Evolutionary conservation across 2,888 invertebrate genomes (phyloP).

Genomic region (Bombylius major): DNA sequence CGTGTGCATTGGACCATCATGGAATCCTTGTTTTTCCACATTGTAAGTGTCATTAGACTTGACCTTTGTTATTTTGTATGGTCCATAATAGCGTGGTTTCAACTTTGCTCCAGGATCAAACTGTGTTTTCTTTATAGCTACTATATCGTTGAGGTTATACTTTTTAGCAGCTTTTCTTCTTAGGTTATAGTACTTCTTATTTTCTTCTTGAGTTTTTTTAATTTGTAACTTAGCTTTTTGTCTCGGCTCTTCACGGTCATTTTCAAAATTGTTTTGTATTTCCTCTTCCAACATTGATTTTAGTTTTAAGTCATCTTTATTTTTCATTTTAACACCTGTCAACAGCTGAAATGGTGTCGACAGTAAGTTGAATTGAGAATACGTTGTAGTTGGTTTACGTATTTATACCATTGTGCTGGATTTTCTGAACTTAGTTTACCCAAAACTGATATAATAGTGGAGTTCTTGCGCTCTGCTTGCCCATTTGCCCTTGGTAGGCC

Average conservation of each 20-base stretch:
- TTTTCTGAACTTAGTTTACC: slow-evolving; percentile 24
- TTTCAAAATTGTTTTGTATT: background rate
- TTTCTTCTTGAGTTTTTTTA: background rate
- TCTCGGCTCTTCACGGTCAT: background rate
- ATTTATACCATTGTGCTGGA: slow-evolving; percentile 21
- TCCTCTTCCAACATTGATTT: background rate
- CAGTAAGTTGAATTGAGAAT: slow-evolving; percentile 15
- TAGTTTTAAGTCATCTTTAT: background rate
- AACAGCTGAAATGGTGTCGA: slow-evolving; percentile 9
- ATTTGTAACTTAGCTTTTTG: background rate
- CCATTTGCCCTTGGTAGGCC: slow-evolving; percentile 27
- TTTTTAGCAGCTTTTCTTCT: background rate
- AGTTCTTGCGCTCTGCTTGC: slow-evolving; percentile 25
- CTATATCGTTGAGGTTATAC: background rate
- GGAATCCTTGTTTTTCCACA: too few species aligned
- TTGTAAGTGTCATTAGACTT: too few species aligned
- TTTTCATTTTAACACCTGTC: slow-evolving; percentile 4
- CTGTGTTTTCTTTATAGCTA: background rate
- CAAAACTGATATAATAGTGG: slow-evolving; percentile 22
- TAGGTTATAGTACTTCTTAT: background rate
- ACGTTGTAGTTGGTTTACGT: slow-evolving; percentile 16
- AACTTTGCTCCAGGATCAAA: background rate
- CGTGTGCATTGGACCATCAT: too few species aligned
- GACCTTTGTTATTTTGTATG: too few species aligned
- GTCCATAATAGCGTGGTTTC: too few species aligned